These are phyloP conservation scores for Ceratoteleas bidentatus DNA, from an alignment of 1,140 invertebrate genomes.

Conservation along the genomic window DNA sequence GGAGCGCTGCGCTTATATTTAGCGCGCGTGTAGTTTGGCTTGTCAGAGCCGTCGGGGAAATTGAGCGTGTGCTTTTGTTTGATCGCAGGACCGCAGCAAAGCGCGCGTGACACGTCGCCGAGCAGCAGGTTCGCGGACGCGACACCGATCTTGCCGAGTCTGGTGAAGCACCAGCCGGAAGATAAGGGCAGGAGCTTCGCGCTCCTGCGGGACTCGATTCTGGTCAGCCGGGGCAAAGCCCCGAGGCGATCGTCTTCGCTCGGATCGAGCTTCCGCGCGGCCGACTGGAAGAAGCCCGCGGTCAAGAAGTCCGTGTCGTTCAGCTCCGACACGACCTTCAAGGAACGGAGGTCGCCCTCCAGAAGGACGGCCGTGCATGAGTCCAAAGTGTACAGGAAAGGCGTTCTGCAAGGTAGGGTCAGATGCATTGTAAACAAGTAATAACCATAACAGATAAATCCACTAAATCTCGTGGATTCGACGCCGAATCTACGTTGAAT, in stretches of 20 bases:
- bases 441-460: too few species aligned
- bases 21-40: not conserved
- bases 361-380: constrained; percentile 74
- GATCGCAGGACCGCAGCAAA: constrained; percentile 27
- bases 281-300: constrained; percentile 64
- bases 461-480: too few species aligned
- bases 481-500: too few species aligned
- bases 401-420: constrained; percentile 74
- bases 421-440: too few species aligned
- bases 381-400: constrained; percentile 75
- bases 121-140: constrained; percentile 53
- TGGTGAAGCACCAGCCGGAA: constrained; percentile 19
- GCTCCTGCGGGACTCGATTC: constrained; percentile 37
- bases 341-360: constrained; percentile 62
- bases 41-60: not conserved
- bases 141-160: constrained; percentile 65
- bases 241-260: constrained; percentile 48
- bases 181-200: constrained; percentile 43
- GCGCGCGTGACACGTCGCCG: constrained; percentile 33
- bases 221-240: constrained; percentile 16
- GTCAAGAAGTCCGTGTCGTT: constrained; percentile 78
- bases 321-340: constrained; percentile 76
- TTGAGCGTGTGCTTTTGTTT: constrained; percentile 6
- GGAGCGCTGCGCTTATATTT: not conserved
- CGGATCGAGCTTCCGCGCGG: constrained; percentile 56